Conservation (phyloP, 2,113 vertebrate species). For the Rhinoptilus africanus region DNA sequence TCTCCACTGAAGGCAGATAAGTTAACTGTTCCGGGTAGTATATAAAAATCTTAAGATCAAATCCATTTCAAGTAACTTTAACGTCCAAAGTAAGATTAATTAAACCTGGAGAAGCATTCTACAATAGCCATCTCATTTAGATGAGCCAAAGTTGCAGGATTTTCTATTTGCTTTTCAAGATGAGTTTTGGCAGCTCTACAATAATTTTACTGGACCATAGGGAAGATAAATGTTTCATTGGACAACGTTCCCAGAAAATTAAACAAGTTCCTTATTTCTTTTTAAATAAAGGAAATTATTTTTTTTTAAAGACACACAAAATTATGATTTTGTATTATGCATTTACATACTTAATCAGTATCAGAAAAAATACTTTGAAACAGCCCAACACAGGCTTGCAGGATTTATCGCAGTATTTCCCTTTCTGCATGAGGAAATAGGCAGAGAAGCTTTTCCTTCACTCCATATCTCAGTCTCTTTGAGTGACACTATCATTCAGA, state of each 20-base stretch:
- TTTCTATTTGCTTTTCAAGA: slow-evolving; percentile 48
- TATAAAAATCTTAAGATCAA: not conserved
- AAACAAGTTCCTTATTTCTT: not conserved
- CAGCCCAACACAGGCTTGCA: not conserved
- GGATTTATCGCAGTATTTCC: not conserved
- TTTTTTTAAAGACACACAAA: not conserved
- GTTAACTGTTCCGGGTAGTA: not conserved
- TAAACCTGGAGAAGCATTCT: not conserved
- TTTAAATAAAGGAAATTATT: not conserved
- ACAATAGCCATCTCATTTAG: not conserved
- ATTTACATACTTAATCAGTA: not conserved
- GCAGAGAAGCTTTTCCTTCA: not conserved
- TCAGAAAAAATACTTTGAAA: not conserved
- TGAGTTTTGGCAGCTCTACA: slow-evolving; percentile 44
- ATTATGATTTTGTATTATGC: not conserved
- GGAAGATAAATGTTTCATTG: slow-evolving; percentile 30
- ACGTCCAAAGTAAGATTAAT: not conserved
- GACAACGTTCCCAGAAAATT: slow-evolving; percentile 42
- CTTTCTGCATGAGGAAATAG: not conserved
- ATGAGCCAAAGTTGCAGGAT: slow-evolving; percentile 4
- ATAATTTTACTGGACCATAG: slow-evolving; percentile 35
- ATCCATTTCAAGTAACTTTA: not conserved
- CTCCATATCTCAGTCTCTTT: not conserved
- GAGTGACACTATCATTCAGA: not conserved
- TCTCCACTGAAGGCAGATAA: not conserved